These are phyloP conservation scores for Temnothorax rugatulus DNA, from an alignment of 2,888 invertebrate genomes.

Conservation along the genomic window DNA sequence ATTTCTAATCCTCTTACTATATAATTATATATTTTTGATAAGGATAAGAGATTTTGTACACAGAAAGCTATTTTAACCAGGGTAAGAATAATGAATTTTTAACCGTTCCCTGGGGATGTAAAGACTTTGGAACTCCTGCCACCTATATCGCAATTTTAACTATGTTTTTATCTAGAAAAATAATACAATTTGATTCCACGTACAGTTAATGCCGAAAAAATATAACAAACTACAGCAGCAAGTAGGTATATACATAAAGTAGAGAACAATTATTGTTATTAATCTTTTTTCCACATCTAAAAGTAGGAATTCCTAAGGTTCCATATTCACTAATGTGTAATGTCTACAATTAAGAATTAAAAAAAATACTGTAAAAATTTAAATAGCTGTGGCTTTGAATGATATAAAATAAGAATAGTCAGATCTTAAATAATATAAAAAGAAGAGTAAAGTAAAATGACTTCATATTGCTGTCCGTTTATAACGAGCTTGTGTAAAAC, in stretches of 20 bases:
- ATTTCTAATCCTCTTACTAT: constrained; percentile 16
- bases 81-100: neutral
- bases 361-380: neutral
- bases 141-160: neutral
- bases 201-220: neutral
- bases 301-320: neutral
- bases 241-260: neutral
- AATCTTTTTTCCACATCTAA: neutral
- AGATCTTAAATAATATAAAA: neutral
- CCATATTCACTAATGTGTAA: neutral
- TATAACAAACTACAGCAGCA: neutral
- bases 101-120: neutral
- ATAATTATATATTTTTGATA: constrained; percentile 14
- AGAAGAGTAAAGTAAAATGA: neutral
- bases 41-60: neutral
- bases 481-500: neutral
- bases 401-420: neutral
- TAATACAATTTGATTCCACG: neutral
- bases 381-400: neutral
- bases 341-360: neutral
- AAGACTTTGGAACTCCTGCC: neutral
- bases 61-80: neutral
- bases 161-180: neutral
- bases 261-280: neutral
- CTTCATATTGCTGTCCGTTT: neutral